Evolutionary conservation across 2,888 invertebrate species (phyloP).

Genomic region (Parnassius smintheus): DNA sequence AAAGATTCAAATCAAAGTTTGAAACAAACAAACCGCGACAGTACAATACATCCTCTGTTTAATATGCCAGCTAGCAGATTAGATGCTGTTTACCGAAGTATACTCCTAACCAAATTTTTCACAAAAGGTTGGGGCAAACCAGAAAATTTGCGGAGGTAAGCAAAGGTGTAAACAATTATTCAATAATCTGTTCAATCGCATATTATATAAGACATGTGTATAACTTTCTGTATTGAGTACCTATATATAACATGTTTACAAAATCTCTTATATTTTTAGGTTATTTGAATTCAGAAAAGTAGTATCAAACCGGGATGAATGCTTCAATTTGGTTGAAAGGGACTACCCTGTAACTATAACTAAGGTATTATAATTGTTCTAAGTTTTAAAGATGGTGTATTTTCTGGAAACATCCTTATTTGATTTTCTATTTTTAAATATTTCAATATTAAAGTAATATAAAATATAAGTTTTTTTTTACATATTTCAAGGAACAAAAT

Average conservation of each 20-base stretch:
- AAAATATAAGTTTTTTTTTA: too few species aligned
- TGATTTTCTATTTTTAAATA: too few species aligned
- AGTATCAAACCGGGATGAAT: conserved; percentile 90
- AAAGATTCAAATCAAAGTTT: conserved; percentile 31
- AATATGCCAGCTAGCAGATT: conserved; percentile 83
- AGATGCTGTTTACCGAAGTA: conserved; percentile 91
- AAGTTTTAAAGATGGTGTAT: neutral
- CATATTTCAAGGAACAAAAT: conserved; percentile 83
- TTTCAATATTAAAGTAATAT: neutral
- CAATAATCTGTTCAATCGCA: conserved; percentile 22
- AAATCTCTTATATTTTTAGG: conserved; percentile 75
- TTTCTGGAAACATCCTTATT: neutral
- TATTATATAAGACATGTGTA: conserved; percentile 23
- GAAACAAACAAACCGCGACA: conserved; percentile 29
- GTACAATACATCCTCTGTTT: conserved; percentile 37
- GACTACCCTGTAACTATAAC: conserved; percentile 93
- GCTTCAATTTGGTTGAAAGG: conserved; percentile 89
- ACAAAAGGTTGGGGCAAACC: conserved; percentile 98
- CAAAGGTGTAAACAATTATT: conserved; percentile 34
- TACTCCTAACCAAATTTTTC: conserved; percentile 94
- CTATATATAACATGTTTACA: conserved; percentile 1
- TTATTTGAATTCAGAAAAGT: conserved; percentile 95
- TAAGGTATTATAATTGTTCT: conserved; percentile 82
- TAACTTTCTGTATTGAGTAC: neutral
- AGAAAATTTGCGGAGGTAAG: conserved; percentile 91